phyloP scores from a whole-genome alignment of 2,113 vertebrate species.

The Panurus biarmicus region DNA sequence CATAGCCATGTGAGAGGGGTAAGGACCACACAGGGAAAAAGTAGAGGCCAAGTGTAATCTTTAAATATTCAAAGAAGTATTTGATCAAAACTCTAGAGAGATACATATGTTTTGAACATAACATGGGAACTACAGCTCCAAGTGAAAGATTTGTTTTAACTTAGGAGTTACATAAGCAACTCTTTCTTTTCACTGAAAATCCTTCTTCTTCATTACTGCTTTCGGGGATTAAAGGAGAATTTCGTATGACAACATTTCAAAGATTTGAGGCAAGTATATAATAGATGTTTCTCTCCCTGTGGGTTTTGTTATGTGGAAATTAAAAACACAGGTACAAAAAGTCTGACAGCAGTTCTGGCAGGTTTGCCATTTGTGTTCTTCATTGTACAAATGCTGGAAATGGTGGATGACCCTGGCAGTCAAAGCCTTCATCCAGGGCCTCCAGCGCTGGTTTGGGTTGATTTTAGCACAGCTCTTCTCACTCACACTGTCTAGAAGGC shows the following conservation, averaged over 20 bases:
- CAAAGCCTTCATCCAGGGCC: background rate
- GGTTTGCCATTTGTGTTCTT: background rate
- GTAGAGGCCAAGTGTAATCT: background rate
- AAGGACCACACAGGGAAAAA: background rate
- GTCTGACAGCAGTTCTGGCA: background rate
- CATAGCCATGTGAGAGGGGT: background rate
- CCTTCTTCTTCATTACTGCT: constrained; percentile 85
- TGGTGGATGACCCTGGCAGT: background rate
- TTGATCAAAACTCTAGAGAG: background rate
- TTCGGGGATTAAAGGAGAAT: constrained; percentile 91
- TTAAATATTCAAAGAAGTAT: background rate
- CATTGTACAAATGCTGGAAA: background rate
- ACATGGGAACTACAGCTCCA: background rate
- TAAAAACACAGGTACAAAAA: background rate
- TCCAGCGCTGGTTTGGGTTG: background rate
- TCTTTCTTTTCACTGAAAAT: constrained; percentile 61
- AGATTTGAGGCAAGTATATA: constrained; percentile 95
- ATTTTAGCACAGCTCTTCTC: background rate
- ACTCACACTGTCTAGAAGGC: background rate
- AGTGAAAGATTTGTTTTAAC: background rate
- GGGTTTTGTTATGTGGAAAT: background rate
- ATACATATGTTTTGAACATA: background rate
- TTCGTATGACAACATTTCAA: constrained; percentile 98
- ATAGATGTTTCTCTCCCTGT: background rate
- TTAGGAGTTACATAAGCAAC: background rate